Conservation (phyloP, 1,140 invertebrate genomes). For the Mamestra configurata region DNA sequence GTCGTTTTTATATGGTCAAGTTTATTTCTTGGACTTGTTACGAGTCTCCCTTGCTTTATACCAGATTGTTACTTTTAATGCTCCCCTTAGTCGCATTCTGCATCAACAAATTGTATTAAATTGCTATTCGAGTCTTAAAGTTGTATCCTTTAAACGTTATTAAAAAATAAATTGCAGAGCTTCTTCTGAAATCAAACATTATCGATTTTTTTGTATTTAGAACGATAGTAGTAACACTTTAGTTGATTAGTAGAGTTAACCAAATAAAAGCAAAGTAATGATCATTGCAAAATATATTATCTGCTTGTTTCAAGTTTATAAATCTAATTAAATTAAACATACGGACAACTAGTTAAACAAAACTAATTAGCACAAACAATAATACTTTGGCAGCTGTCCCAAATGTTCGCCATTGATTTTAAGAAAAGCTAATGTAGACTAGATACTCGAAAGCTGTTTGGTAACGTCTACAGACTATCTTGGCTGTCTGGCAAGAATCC, state of each 20-base stretch:
- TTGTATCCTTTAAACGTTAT: no score
- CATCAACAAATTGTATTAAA: slow-evolving; percentile 3
- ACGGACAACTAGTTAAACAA: neutral
- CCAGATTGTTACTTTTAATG: slow-evolving; percentile 31
- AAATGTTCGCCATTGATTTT: slow-evolving; percentile 33
- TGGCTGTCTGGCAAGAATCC: slow-evolving; percentile 16
- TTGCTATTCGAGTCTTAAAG: neutral
- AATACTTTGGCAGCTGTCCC: slow-evolving; percentile 25
- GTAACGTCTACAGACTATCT: neutral
- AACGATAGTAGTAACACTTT: no score
- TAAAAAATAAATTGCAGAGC: no score
- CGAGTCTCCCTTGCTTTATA: slow-evolving; percentile 27
- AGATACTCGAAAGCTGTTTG: neutral
- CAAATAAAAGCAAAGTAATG: neutral
- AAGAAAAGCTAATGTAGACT: neutral
- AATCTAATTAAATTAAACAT: neutral
- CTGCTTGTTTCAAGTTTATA: no score
- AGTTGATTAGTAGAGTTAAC: neutral
- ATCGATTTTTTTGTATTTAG: no score
- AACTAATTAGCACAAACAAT: slow-evolving; percentile 19
- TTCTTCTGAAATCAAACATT: no score
- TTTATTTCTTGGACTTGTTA: slow-evolving; percentile 57
- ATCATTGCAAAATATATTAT: no score
- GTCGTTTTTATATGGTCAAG: slow-evolving; percentile 70
- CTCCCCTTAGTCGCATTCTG: slow-evolving; percentile 29